phyloP scores from a whole-genome alignment of 23 tunicate species.

The Halocynthia aurantium region DNA sequence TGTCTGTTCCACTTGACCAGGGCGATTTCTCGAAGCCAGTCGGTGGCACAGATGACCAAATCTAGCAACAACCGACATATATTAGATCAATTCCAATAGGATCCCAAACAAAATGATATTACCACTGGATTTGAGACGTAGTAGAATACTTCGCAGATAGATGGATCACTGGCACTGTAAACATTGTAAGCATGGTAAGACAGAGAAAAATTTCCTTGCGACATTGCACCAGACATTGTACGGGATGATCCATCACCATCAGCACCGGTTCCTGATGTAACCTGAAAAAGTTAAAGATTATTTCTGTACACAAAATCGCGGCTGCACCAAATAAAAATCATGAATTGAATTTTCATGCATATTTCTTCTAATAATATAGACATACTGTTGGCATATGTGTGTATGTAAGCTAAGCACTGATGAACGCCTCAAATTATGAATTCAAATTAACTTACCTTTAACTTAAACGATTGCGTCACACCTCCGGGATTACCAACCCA shows the following conservation, averaged over 20 bases:
- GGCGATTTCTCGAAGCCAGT: constrained; percentile 26
- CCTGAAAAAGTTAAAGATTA: constrained; percentile 10
- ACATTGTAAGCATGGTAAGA: constrained; percentile 53
- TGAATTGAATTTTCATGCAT: background rate
- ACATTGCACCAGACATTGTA: constrained; percentile 32
- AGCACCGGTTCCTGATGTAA: constrained; percentile 75
- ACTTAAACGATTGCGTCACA: constrained; percentile 21
- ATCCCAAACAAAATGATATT: background rate
- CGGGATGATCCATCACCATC: constrained; percentile 43
- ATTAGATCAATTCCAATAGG: background rate
- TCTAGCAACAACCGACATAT: constrained; percentile 5
- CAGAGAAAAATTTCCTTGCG: constrained; percentile 12
- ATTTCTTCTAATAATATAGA: background rate
- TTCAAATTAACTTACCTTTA: constrained; percentile 34
- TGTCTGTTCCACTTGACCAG: constrained; percentile 69
- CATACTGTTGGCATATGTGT: background rate
- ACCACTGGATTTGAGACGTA: constrained; percentile 47
- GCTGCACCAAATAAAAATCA: background rate
- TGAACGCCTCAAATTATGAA: too few relatives aligned
- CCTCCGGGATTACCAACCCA: constrained; percentile 66
- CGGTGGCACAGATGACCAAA: constrained; percentile 64
- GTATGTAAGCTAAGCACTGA: too few relatives aligned
- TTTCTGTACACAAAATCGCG: background rate
- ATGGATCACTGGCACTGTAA: constrained; percentile 68
- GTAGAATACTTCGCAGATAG: constrained; percentile 74